Evolutionary conservation across 2,888 invertebrate species (phyloP).

Genomic region (Litoditis marina): DNA sequence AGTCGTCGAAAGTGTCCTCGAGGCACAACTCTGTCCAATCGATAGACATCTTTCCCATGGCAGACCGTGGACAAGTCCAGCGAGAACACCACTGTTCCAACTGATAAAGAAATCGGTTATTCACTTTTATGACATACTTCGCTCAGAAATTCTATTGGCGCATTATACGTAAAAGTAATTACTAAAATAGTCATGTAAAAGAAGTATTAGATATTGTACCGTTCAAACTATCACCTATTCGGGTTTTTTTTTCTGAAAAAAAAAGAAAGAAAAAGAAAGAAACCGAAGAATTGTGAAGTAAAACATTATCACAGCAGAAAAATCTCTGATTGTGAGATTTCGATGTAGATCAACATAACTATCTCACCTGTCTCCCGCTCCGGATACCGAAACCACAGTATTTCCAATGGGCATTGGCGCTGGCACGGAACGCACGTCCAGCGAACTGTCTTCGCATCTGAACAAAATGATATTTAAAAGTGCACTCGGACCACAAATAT

Average conservation of each 20-base stretch:
- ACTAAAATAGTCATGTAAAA: no score
- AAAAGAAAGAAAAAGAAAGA: background rate
- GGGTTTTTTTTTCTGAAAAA: constrained; percentile 1
- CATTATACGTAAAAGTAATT: no score
- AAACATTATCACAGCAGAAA: no score
- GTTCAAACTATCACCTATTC: no score
- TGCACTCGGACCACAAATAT: no score
- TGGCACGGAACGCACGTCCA: constrained; percentile 3
- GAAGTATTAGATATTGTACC: no score
- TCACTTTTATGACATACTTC: no score
- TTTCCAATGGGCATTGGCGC: constrained; percentile 15
- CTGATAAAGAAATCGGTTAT: constrained; percentile 16
- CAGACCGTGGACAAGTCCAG: constrained; percentile 23
- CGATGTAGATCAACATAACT: background rate
- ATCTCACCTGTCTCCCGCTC: constrained; percentile 51
- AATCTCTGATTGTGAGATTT: no score
- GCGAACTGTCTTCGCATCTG: background rate
- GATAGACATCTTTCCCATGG: constrained; percentile 18
- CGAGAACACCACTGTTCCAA: constrained; percentile 36
- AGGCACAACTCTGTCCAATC: constrained; percentile 29
- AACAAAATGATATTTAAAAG: no score
- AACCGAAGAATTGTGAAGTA: no score
- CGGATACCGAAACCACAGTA: constrained; percentile 53
- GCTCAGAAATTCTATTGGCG: no score
- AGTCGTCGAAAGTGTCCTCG: constrained; percentile 20